Percentiles rank a stretch among this genome's conserved stretches.
phyloP scores from a whole-genome alignment of 2,888 invertebrate species.

The Zaprionus bogoriensis region DNA sequence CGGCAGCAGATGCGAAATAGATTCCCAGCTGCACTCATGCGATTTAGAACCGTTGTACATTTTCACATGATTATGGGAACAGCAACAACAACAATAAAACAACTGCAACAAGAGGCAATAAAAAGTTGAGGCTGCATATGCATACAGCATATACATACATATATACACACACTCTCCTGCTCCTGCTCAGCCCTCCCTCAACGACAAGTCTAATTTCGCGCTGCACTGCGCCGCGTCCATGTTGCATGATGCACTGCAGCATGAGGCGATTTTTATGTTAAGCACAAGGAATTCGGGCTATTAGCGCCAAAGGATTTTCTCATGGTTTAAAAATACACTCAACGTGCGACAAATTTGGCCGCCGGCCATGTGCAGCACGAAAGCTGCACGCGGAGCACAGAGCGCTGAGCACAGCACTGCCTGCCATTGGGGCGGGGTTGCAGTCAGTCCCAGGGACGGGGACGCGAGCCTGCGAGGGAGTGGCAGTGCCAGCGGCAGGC shows the following conservation, averaged over 20 bases:
- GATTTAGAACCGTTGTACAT: conserved; percentile 46
- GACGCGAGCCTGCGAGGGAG: conserved; percentile 27
- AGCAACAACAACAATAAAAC: conserved; percentile 9
- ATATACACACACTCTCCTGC: too few relatives aligned
- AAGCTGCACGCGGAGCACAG: conserved; percentile 69
- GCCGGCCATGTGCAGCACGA: conserved; percentile 74
- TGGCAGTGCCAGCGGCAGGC: conserved; percentile 22
- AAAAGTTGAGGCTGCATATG: too few relatives aligned
- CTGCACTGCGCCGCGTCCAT: conserved; percentile 24
- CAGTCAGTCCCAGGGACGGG: conserved; percentile 10
- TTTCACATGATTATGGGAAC: conserved; percentile 63
- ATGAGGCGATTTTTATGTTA: conserved; percentile 77
- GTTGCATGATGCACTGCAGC: conserved; percentile 71
- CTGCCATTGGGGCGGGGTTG: conserved; percentile 14
- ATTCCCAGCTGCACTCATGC: neutral
- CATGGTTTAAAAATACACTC: conserved; percentile 81
- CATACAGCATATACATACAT: too few relatives aligned
- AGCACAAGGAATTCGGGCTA: conserved; percentile 81
- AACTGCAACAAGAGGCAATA: conserved; percentile 4
- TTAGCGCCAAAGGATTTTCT: conserved; percentile 82
- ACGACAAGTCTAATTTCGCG: neutral
- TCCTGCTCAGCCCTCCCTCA: neutral
- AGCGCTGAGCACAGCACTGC: neutral
- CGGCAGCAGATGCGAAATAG: neutral
- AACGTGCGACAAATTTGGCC: conserved; percentile 77